Evolutionary conservation across 2,797 vertebrate genomes (phyloP).

Genomic region (Poecilia wingei): DNA sequence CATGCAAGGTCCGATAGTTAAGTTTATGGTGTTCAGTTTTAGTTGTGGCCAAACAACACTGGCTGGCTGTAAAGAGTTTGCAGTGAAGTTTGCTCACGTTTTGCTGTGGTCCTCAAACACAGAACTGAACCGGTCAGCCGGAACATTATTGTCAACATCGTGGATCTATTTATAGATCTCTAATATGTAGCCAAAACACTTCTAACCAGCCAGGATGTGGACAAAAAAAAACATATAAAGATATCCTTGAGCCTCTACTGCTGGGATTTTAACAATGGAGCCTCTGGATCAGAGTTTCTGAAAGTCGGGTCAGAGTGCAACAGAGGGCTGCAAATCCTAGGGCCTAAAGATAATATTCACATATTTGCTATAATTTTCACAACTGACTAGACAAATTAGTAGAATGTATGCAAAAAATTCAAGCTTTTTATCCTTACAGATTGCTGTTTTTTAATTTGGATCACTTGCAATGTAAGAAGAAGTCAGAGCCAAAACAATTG

Average conservation of each 20-base stretch:
- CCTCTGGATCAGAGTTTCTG: not conserved
- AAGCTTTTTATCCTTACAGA: not conserved
- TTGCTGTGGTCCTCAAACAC: not conserved
- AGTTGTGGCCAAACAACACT: slow-evolving; percentile 1
- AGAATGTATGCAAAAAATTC: not conserved
- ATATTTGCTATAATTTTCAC: not conserved
- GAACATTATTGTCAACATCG: not conserved
- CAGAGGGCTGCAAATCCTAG: not conserved
- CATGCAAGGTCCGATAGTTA: not conserved
- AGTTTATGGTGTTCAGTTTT: not conserved
- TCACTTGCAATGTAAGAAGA: not conserved
- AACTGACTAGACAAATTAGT: not conserved
- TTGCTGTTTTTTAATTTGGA: not conserved
- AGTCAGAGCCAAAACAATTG: not conserved
- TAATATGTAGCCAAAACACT: not conserved
- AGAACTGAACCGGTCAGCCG: not conserved
- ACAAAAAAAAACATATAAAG: not conserved
- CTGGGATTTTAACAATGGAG: not conserved
- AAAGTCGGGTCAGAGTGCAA: not conserved
- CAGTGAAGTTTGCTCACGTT: not conserved
- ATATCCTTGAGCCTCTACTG: not conserved
- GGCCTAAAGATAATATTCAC: not conserved
- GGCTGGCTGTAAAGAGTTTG: not conserved
- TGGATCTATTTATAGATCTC: not conserved
- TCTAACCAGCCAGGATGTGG: not conserved